A percentile compares a stretch with the other conserved stretches of the same genome.
These are phyloP conservation scores for Nezara viridula DNA, from an alignment of 2,888 invertebrate species.

Conservation along the genomic window DNA sequence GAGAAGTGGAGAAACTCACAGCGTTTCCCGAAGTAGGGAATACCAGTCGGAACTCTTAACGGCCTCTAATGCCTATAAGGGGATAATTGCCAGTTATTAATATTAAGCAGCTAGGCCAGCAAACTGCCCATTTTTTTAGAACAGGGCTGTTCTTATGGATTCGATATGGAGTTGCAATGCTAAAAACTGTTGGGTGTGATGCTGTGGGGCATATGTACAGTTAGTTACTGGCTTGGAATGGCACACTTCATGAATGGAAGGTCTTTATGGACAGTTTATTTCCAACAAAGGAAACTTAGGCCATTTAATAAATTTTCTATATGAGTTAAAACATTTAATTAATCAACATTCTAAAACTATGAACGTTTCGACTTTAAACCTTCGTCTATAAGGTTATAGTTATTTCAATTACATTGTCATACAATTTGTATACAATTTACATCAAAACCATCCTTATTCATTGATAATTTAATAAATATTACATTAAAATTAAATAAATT, in stretches of 20 bases:
- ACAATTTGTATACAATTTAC: too few relatives aligned
- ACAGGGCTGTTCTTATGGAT: neutral
- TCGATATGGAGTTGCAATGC: neutral
- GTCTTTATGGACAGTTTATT: neutral
- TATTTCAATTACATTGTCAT: too few relatives aligned
- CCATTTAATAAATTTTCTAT: too few relatives aligned
- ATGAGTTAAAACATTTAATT: too few relatives aligned
- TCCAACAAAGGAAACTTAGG: neutral
- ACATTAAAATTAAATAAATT: too few relatives aligned
- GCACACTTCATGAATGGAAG: neutral
- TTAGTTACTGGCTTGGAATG: neutral
- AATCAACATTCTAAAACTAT: too few relatives aligned
- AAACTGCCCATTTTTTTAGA: neutral
- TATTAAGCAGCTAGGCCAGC: too few relatives aligned
- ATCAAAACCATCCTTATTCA: too few relatives aligned
- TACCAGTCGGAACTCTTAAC: neutral
- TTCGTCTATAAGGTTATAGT: too few relatives aligned
- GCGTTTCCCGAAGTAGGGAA: neutral
- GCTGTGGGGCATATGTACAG: neutral
- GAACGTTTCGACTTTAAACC: too few relatives aligned
- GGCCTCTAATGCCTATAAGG: neutral
- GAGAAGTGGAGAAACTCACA: constrained; percentile 14
- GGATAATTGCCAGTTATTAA: neutral
- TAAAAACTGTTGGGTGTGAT: neutral
- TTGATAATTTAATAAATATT: too few relatives aligned